Percentiles rank a stretch among this genome's conserved stretches.
Conservation (phyloP, 1,140 invertebrate species). For the Atta colombica region DNA sequence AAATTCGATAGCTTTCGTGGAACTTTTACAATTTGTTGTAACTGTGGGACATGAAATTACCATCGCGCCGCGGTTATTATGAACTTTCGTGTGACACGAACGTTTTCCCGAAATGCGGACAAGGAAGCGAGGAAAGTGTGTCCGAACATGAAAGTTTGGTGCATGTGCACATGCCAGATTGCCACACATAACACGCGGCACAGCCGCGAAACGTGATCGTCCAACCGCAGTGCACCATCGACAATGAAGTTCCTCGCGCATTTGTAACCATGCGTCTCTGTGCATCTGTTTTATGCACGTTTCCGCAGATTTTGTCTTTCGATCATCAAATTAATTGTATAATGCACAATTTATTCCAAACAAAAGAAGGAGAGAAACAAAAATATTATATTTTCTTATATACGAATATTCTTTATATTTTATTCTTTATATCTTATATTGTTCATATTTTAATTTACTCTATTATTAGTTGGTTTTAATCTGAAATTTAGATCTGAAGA, state of each 20-base stretch:
- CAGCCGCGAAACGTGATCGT: conserved; percentile 70
- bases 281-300: conserved; percentile 11
- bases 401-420: background rate
- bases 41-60: conserved; percentile 62
- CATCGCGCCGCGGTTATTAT: conserved; percentile 65
- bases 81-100: conserved; percentile 72
- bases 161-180: conserved; percentile 52
- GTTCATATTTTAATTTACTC: background rate
- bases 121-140: conserved; percentile 34
- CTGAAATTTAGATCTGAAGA: background rate
- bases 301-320: background rate
- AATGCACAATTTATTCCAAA: background rate
- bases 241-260: conserved; percentile 53
- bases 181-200: conserved; percentile 62
- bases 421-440: background rate
- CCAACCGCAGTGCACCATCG: conserved; percentile 62
- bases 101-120: conserved; percentile 50
- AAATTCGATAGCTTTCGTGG: conserved; percentile 19
- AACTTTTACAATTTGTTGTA: conserved; percentile 48
- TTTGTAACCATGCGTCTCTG: conserved; percentile 45
- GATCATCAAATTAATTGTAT: background rate
- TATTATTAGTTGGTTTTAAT: background rate
- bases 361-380: no score
- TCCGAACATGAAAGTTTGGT: conserved; percentile 48
- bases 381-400: background rate